A percentile compares a stretch with the other conserved stretches of the same genome.
Conservation (phyloP, 2,113 vertebrate genomes). For the Pholis gunnellus region DNA sequence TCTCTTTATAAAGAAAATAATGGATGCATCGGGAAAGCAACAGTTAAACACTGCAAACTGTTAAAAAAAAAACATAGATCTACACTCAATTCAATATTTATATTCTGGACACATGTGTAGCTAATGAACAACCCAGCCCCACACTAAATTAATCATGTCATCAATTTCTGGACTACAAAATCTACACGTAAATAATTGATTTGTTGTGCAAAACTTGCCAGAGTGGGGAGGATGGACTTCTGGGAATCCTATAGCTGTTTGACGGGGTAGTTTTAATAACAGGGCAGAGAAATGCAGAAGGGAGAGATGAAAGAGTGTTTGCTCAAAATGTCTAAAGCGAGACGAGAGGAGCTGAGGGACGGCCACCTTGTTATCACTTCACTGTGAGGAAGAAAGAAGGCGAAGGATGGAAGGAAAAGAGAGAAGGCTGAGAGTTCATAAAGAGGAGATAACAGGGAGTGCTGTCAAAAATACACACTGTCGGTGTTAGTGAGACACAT, state of each 20-base stretch:
- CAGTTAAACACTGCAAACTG: background rate
- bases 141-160: constrained; percentile 67
- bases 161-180: constrained; percentile 69
- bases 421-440: background rate
- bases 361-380: constrained; percentile 58
- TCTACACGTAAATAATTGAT: constrained; percentile 76
- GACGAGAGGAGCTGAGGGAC: constrained; percentile 57
- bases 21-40: constrained; percentile 3
- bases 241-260: constrained; percentile 50
- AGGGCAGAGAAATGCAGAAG: constrained; percentile 41
- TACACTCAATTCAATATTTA: constrained; percentile 29
- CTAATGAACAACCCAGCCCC: constrained; percentile 35
- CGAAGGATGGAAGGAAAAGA: constrained; percentile 5
- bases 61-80: background rate
- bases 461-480: constrained; percentile 34
- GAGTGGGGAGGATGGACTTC: constrained; percentile 48
- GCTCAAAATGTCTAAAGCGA: constrained; percentile 52
- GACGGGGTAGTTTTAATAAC: constrained; percentile 65
- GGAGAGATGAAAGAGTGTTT: constrained; percentile 69
- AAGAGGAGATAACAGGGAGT: constrained; percentile 24
- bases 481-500: constrained; percentile 40
- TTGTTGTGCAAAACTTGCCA: constrained; percentile 56
- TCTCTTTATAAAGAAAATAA: constrained; percentile 1
- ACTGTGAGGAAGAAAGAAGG: constrained; percentile 11
- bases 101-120: constrained; percentile 23